Evolutionary conservation across 2,797 vertebrate species (phyloP), one percentile per base, ranked within the genome.

Genomic region (Enteromius anoplus): DNA sequence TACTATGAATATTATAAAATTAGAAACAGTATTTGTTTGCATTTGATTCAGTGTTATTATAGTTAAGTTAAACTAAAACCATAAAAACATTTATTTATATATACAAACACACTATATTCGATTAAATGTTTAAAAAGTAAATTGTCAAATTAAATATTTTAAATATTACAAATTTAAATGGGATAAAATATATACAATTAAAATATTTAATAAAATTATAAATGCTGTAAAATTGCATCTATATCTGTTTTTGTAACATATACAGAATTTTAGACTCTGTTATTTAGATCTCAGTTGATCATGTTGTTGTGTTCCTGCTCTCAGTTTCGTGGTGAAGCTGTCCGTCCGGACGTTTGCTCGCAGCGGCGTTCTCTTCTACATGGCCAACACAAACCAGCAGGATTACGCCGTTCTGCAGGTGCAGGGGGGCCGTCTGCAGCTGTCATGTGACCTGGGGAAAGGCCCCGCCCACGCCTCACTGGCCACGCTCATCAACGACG

Each of bases 391-490:
- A 87, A 97, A 95, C 88, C 97, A 97, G 80, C 92, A 93, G 86
- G 97, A 98, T 90, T 96, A 95, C 11, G 93, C 97, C 5, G 86
- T 92, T 0, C 93, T 99, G 76, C 94, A 95, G 89, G 91, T 99
- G 86, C 90, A 77, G 0, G 90, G 83, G 0, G 97, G 97, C 21
- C 93, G 79, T 19, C 90, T 97, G 40, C 87, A 92, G 88, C 94
- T 99, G 91, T 95, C 94, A 83, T 97, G 96, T 84, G 96, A 98
- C 87, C 93, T 98, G 29, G 97, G 98, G 23, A 97, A 95, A 93
- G 96, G 97, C 49, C 92, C 92, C 0, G 92, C 96, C 11, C 91
- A 93, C 14, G 86, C 94, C 86, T 89, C 90, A 10, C 95, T 96
- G 17, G 91, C 94, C 0, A 78, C 91, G 0, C 5, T 83, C 5